Base-by-base conservation (phyloP, 2,888 invertebrate species). In the Cheilosia scutellata region DNA sequence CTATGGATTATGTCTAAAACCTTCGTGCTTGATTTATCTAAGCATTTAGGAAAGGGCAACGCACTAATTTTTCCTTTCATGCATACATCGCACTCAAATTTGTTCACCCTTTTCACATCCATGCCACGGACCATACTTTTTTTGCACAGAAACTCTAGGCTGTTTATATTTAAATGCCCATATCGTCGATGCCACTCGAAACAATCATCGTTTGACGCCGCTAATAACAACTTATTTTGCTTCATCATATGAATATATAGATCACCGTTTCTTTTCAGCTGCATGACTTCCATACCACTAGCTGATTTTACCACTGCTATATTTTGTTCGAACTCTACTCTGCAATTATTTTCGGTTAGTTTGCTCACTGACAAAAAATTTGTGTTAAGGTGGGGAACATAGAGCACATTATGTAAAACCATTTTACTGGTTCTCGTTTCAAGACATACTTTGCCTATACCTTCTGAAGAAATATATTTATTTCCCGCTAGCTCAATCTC, bases 1-100 rank as follows among this genome's bases (percentile, higher is more conserved):
- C 79, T 79, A 42, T 87, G 77, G 5, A 86, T 68, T 7, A 80
- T 57, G 29, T 83, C 16, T 4, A 33, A 44, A 5, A 13, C 16
- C 4, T 20, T 20, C 25, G 27, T 47, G 27, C 20, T 33, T 11
- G 47, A 31, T 33, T 57, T 72, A 6, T 3, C 40, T n/a, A 6
- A 20, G 7, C 16, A 29, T 51, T 58, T 44, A 27, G 47, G 9
- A 31, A 71, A 31, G 1, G 71, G 33, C n/a, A 71, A 25, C n/a
- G 37, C 72, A 51, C 51, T 51, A 51, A 74, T 53, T 13, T 72
- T 74, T 1, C 53, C 62, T 25, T 74, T 74, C 0, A 63, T 29
- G 16, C 74, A 74, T 29, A 74, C 44, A 11, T 62, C 40, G 5
- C 71, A 72, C 16, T 60, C 40, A 33, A 62, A 51, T n/a, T 60